Evolutionary conservation across 2,113 vertebrate species (phyloP).

Genomic region (Amphiprion ocellaris): DNA sequence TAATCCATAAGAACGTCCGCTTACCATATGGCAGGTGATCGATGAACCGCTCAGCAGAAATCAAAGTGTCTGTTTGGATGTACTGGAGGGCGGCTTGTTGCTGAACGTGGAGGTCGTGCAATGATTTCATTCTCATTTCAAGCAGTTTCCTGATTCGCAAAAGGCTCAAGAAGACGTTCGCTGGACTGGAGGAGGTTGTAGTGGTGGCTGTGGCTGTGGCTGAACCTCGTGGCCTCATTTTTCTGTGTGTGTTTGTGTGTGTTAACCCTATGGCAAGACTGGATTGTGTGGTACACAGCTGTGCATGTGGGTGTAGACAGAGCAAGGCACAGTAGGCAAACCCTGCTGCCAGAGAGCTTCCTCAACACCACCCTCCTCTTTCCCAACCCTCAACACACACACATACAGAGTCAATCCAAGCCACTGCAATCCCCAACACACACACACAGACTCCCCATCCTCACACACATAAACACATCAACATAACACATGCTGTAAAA

Average conservation of each 20-base stretch:
- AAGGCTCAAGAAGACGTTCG: slow-evolving; percentile 30
- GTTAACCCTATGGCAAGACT: slow-evolving; percentile 69
- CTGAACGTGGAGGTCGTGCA: slow-evolving; percentile 4
- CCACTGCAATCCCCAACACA: not conserved
- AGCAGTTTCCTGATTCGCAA: slow-evolving; percentile 20
- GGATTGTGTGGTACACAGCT: slow-evolving; percentile 76
- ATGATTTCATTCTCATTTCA: slow-evolving; percentile 44
- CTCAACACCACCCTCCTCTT: slow-evolving; percentile 41
- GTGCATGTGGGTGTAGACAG: slow-evolving; percentile 73
- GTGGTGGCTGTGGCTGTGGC: slow-evolving; percentile 15
- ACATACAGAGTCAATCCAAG: slow-evolving; percentile 28
- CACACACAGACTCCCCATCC: slow-evolving; percentile 4
- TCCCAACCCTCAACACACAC: slow-evolving; percentile 30
- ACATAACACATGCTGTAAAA: slow-evolving; percentile 36
- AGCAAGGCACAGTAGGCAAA: slow-evolving; percentile 67
- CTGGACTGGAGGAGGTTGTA: slow-evolving; percentile 23
- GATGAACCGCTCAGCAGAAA: slow-evolving; percentile 59
- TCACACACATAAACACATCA: slow-evolving; percentile 19
- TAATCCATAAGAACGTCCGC: slow-evolving; percentile 68
- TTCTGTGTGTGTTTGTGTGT: slow-evolving; percentile 23
- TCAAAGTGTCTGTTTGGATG: slow-evolving; percentile 57
- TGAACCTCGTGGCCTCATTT: slow-evolving; percentile 31
- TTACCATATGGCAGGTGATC: slow-evolving; percentile 71
- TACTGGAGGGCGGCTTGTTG: slow-evolving; percentile 56
- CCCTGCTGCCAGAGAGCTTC: slow-evolving; percentile 77